A percentile compares a stretch with the other conserved stretches of the same genome.
Evolutionary conservation across 2,888 invertebrate species (phyloP).

Genomic region (Nesidiocoris tenuis): DNA sequence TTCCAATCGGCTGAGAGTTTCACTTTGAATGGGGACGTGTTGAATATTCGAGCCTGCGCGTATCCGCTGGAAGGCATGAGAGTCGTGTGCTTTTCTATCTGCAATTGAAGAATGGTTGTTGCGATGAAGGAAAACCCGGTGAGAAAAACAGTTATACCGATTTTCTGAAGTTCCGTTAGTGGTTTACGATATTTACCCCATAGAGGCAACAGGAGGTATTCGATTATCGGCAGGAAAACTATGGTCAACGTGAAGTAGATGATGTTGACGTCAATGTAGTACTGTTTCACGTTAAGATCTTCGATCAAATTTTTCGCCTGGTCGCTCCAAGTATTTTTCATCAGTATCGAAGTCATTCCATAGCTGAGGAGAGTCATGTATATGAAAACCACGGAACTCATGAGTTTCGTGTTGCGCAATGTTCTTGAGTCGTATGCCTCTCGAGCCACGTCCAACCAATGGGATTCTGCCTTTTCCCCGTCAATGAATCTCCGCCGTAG

Average conservation of each 20-base stretch:
- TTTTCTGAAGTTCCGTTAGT: conserved; percentile 26
- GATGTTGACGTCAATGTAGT: conserved; percentile 9
- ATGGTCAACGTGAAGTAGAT: conserved; percentile 20
- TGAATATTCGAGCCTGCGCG: conserved; percentile 29
- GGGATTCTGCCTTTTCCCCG: neutral
- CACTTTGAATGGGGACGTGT: neutral
- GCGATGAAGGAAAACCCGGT: conserved; percentile 24
- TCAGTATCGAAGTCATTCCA: conserved; percentile 12
- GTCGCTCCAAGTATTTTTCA: conserved; percentile 24
- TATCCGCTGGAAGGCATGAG: neutral
- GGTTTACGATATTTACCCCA: conserved; percentile 5
- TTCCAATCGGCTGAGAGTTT: neutral
- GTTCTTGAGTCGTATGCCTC: conserved; percentile 11
- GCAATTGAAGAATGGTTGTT: conserved; percentile 22
- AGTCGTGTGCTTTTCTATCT: conserved; percentile 25
- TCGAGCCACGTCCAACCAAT: conserved; percentile 29
- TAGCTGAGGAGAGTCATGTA: conserved; percentile 17
- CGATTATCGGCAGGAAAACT: conserved; percentile 22
- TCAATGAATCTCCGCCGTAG: neutral
- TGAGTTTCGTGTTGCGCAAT: conserved; percentile 23
- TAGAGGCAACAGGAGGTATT: conserved; percentile 14
- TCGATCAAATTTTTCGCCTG: conserved; percentile 21
- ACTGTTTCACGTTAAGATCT: conserved; percentile 13
- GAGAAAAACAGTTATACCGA: conserved; percentile 27
- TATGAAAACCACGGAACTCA: conserved; percentile 25